Percentiles rank a stretch among this genome's conserved stretches.
Evolutionary conservation across 1,140 invertebrate genomes (phyloP).

Genomic region (Aphis craccivora): DNA sequence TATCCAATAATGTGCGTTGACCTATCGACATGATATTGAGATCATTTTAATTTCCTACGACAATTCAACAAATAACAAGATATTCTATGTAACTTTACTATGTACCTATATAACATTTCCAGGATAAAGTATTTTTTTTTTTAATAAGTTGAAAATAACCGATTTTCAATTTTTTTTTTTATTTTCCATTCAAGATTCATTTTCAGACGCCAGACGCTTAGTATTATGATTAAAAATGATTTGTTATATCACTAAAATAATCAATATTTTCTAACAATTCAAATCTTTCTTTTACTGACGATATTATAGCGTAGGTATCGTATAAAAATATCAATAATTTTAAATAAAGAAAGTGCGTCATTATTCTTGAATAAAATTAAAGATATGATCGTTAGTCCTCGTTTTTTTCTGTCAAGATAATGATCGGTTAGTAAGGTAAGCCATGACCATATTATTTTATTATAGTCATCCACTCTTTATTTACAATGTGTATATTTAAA

Average conservation of each 20-base stretch:
- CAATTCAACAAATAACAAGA: neutral
- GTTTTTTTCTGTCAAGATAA: neutral
- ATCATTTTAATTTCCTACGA: neutral
- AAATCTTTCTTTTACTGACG: neutral
- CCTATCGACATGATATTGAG: neutral
- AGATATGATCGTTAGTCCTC: neutral
- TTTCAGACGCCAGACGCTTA: neutral
- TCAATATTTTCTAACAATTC: neutral
- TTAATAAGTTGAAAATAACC: neutral
- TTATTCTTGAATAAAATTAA: conserved; percentile 19
- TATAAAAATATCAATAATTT: neutral
- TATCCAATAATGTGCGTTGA: neutral
- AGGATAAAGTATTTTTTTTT: neutral
- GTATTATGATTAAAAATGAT: neutral
- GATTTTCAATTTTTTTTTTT: neutral
- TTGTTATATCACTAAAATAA: neutral
- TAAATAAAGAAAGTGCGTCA: neutral
- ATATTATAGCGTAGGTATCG: neutral
- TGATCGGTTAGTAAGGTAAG: neutral
- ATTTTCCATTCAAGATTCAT: neutral
- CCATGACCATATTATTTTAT: neutral
- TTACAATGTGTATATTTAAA: neutral
- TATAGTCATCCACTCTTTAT: neutral
- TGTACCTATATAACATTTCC: neutral
- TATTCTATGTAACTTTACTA: neutral